These are phyloP conservation scores for Turdus rufiventris DNA, from an alignment of 2,113 vertebrate genomes.

Conservation along the genomic window DNA sequence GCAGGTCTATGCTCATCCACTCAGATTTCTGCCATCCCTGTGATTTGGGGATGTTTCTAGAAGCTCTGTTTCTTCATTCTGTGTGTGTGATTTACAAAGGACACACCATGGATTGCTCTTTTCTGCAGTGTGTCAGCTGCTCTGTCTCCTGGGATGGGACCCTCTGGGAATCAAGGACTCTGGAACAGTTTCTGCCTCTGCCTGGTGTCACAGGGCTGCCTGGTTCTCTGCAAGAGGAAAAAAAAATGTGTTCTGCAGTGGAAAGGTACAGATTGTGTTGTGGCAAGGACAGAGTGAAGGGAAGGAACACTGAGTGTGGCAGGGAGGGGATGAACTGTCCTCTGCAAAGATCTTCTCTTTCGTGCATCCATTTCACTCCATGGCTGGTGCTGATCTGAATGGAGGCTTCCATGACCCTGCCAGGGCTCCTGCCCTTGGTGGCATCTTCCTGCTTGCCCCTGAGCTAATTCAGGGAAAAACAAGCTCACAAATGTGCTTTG, in stretches of 20 bases:
- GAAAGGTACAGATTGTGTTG: neutral
- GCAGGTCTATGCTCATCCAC: neutral
- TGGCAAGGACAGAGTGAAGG: neutral
- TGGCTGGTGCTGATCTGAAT: neutral
- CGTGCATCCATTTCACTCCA: neutral
- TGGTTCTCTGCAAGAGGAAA: neutral
- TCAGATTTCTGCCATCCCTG: neutral
- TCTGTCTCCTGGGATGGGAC: neutral
- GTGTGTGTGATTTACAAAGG: neutral
- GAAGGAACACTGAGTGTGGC: neutral
- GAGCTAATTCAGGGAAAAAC: neutral
- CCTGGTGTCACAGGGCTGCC: neutral
- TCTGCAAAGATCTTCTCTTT: neutral
- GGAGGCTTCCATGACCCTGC: neutral
- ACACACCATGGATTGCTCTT: fast-evolving
- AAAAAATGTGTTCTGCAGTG: neutral
- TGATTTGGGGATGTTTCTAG: neutral
- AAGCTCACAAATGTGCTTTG: neutral
- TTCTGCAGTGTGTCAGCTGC: neutral
- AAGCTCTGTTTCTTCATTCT: neutral
- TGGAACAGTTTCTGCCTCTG: neutral
- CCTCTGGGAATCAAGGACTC: neutral
- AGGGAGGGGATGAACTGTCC: neutral
- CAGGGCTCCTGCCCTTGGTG: neutral
- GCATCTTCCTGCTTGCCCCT: neutral